Evolutionary conservation across 2,888 invertebrate species (phyloP), one percentile per base, ranked within the genome.

Genomic region (Halictus ligatus): DNA sequence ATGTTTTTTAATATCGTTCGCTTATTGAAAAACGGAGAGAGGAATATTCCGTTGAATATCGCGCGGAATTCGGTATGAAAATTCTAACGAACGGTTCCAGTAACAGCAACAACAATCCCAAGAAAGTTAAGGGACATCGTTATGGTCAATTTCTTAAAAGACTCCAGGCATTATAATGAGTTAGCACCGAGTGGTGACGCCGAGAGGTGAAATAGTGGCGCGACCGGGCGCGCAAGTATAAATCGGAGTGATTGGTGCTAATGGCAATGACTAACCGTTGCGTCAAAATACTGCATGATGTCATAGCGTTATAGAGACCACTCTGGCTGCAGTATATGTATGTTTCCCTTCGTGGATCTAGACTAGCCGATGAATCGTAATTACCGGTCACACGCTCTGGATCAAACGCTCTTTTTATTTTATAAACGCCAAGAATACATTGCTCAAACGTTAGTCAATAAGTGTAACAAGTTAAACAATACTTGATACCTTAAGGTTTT

Each of bases 21-120:
- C 21, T 35, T 64, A 64, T 64, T 64, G 64, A 18, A 64, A 64
- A 64, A 18, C 18, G 29, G 18, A 64, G 29, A 15, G 64, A 15
- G 13, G 8, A 29, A 64, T 64, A 64, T 64, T 35, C 0, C 8
- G 67, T 21, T 18, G 35, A 67, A 67, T 67, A 6, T 10, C 7
- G 7, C 64, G 7, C 25, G 29, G 2, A 15, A 3, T 12, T 29
- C 35, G 12, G n/a, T 18, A 50, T 46, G 40, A 29, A 43, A 77
- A 35, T 46, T 74, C 69, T 69, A 84, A 67, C 58, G n/a, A 72
- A 75, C 25, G 7, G 43, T 5, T 1, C 21, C 21, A 60, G 77
- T 80, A 80, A 82, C 75, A 35, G 18, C 71, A 43, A 64, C 43
- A 43, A 73, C 74, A 64, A 80, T 77, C 80, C 69, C 71, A 35